Conservation (phyloP, 2,797 vertebrate species). For the Sebastes kiyomatsui region DNA sequence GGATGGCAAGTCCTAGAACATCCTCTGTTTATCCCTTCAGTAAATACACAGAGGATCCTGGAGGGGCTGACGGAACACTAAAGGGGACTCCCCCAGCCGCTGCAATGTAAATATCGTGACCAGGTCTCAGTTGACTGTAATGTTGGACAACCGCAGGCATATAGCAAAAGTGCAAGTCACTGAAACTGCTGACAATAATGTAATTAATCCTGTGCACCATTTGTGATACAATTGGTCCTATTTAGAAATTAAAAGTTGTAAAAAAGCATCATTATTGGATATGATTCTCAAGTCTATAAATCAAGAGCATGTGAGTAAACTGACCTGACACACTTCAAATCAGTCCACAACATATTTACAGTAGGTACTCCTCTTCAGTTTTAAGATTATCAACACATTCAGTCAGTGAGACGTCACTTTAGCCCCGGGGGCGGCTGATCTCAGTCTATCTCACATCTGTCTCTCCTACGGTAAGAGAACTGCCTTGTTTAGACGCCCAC, state of each 20-base stretch:
- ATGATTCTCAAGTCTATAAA: neutral
- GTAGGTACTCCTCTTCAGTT: neutral
- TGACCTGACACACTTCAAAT: neutral
- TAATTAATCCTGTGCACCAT: neutral
- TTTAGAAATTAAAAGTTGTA: neutral
- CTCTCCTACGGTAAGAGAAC: conserved; percentile 13
- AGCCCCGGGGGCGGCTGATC: neutral
- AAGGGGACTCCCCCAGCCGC: conserved; percentile 17
- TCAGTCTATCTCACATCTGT: conserved; percentile 46
- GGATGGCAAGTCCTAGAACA: conserved; percentile 54
- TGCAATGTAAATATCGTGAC: conserved; percentile 43
- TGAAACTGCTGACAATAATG: too few species aligned
- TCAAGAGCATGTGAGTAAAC: neutral
- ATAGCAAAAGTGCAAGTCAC: neutral
- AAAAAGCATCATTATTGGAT: neutral
- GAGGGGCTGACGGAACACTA: conserved; percentile 11
- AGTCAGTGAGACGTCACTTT: neutral
- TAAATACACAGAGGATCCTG: conserved; percentile 68
- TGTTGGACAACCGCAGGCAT: neutral
- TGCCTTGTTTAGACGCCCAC: conserved; percentile 45
- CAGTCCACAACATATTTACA: conserved; percentile 20
- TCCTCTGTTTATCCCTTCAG: conserved; percentile 72
- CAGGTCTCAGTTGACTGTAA: neutral
- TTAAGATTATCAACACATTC: conserved; percentile 25
- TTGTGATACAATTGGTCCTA: neutral